Base-by-base conservation (phyloP, 1,140 invertebrate species). In the Drosophila varians region DNA sequence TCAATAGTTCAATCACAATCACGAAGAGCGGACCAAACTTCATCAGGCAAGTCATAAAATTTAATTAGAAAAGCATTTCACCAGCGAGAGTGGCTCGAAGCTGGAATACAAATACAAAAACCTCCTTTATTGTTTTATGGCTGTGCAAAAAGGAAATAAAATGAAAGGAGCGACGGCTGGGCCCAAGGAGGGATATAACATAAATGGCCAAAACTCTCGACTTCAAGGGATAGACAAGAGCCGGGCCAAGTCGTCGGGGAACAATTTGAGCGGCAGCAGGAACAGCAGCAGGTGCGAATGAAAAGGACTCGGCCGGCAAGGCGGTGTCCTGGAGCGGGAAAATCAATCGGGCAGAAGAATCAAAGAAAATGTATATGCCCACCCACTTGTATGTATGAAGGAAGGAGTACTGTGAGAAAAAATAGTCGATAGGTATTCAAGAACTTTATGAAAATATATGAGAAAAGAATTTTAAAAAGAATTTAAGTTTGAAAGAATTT, bases 51-150 rank as follows among this genome's bases (percentile, higher is more conserved):
- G 80, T 76, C 72, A 87, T 84, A 84, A 84, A 84, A 84, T 86
- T 80, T 86, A 84, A 84, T 84, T 84, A 84, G 80, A 66, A 86
- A 74, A 76, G 62, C 62, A 84, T 86, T 86, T 84, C 76, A 58
- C 76, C 65, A 46, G 72, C 51, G 80, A 62, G 66, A 71, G 73
- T 57, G 74, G 56, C 60, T 82, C 74, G 61, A 74, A 77, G 66
- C 58, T 64, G 60, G 40, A 73, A 64, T 52, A 68, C 60, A 66
- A 77, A 82, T 52, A 72, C 60, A 49, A 68, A 54, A 65, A 82
- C 53, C 56, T 73, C 64, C 47, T 84, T 84, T 84, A 84, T 79
- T 84, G 80, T 86, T 84, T 84, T 84, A 84, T 84, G 61, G 66
- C 79, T 47, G 60, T 36, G 61, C 61, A 73, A 45, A 45, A 46